Evolutionary conservation across 2,888 invertebrate genomes (phyloP).

Genomic region (Chrysomela aeneicollis): DNA sequence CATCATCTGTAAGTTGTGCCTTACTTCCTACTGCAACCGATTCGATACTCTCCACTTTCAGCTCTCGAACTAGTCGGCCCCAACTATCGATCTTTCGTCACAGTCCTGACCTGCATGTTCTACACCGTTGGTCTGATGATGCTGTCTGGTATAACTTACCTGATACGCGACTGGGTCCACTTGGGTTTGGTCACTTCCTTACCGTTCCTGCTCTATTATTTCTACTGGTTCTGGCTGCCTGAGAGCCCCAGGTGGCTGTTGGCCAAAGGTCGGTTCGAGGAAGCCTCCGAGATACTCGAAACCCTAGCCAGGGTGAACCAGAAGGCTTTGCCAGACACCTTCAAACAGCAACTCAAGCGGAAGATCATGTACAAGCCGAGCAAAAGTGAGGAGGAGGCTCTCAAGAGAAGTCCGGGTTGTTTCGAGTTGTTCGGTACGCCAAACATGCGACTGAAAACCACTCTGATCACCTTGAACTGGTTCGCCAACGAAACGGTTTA

Average conservation of each 20-base stretch:
- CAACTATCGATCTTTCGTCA: slow-evolving; percentile 89
- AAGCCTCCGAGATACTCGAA: slow-evolving; percentile 81
- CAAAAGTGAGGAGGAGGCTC: slow-evolving; percentile 64
- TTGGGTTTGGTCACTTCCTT: slow-evolving; percentile 83
- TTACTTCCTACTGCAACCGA: not conserved
- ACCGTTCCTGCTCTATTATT: slow-evolving; percentile 84
- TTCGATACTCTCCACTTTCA: slow-evolving; percentile 60
- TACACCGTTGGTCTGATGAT: slow-evolving; percentile 88
- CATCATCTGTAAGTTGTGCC: slow-evolving; percentile 79
- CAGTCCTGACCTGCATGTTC: slow-evolving; percentile 90
- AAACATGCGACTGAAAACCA: slow-evolving; percentile 88
- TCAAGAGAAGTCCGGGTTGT: slow-evolving; percentile 56
- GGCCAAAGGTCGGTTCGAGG: slow-evolving; percentile 77
- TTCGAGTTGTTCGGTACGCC: slow-evolving; percentile 79
- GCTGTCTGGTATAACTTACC: slow-evolving; percentile 83
- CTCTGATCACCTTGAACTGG: slow-evolving; percentile 87
- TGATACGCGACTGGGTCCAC: slow-evolving; percentile 84
- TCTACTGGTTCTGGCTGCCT: slow-evolving; percentile 87
- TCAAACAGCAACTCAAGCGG: slow-evolving; percentile 76
- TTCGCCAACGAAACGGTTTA: slow-evolving; percentile 94
- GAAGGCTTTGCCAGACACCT: slow-evolving; percentile 76
- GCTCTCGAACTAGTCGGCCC: slow-evolving; percentile 92
- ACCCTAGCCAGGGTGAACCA: slow-evolving; percentile 81
- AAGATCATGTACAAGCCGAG: slow-evolving; percentile 72
- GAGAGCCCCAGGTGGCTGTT: slow-evolving; percentile 94